phyloP scores from a whole-genome alignment of 92 coral and sea anemone species.

The Plumapathes pennacea region DNA sequence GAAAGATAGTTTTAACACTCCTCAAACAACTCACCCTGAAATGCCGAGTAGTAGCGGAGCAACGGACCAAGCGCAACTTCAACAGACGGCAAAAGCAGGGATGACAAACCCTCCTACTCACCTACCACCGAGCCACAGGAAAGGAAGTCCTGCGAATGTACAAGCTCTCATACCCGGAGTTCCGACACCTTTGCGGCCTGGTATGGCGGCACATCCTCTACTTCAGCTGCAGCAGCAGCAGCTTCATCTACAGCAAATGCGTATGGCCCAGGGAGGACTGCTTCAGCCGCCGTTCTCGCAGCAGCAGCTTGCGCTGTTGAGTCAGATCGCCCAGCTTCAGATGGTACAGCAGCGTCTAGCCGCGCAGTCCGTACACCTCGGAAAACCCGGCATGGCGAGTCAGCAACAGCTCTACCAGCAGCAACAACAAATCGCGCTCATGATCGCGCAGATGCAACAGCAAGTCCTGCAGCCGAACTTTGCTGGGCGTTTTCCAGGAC shows the following conservation, averaged over 20 bases:
- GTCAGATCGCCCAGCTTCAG: conserved; percentile 87
- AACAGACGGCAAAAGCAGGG: conserved; percentile 21
- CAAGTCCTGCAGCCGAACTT: conserved; percentile 78
- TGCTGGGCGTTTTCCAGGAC: conserved; percentile 52
- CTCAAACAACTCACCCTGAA: conserved; percentile 15
- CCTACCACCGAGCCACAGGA: conserved; percentile 32
- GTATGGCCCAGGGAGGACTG: conserved; percentile 93
- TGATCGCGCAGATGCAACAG: conserved; percentile 94
- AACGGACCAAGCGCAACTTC: conserved; percentile 4
- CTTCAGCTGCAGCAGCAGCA: conserved; percentile 91
- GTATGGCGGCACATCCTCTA: conserved; percentile 62
- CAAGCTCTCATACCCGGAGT: conserved; percentile 63
- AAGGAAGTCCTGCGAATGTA: conserved; percentile 17
- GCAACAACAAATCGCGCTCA: conserved; percentile 90
- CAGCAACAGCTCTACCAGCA: conserved; percentile 89
- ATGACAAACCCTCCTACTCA: conserved; percentile 18
- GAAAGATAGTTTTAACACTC: conserved; percentile 7
- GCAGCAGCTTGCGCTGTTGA: conserved; percentile 81
- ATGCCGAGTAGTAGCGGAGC: conserved; percentile 11
- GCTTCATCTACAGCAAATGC: conserved; percentile 82
- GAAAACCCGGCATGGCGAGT: conserved; percentile 42
- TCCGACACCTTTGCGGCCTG: conserved; percentile 71
- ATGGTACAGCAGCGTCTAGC: conserved; percentile 92
- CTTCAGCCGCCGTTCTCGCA: conserved; percentile 84
- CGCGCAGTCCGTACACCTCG: conserved; percentile 70